A percentile compares a stretch with the other conserved stretches of the same genome.
Conservation (phyloP, 2,888 invertebrate species). For the Napeogenes inachia region DNA sequence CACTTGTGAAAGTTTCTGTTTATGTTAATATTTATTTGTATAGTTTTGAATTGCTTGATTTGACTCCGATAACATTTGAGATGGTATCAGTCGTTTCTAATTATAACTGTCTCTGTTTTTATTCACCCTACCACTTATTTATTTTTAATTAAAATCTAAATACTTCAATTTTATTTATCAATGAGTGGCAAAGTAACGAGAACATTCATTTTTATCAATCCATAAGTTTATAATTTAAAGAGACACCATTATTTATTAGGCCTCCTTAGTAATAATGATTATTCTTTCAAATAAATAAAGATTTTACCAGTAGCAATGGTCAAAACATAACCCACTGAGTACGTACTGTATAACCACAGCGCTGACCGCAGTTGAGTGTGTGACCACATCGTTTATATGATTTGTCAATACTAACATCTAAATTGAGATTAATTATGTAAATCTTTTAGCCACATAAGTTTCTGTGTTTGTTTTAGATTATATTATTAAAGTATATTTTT, state of each 20-base stretch:
- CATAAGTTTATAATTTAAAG: no score
- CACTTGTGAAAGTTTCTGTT: conserved; percentile 31
- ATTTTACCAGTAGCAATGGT: not conserved
- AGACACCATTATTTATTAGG: no score
- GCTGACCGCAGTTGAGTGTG: conserved; percentile 16
- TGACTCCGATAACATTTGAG: conserved; percentile 1
- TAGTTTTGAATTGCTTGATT: conserved; percentile 16
- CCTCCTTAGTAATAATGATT: no score
- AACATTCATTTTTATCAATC: no score
- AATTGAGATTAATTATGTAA: not conserved
- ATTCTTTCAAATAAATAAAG: not conserved
- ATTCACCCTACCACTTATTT: not conserved
- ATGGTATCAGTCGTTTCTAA: conserved; percentile 1
- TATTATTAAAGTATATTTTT: not conserved
- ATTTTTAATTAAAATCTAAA: not conserved
- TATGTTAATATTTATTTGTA: conserved; percentile 27
- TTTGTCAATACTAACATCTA: not conserved
- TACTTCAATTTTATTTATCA: not conserved
- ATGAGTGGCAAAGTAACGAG: not conserved
- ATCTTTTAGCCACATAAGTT: not conserved
- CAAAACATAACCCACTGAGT: not conserved
- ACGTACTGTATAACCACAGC: conserved; percentile 14
- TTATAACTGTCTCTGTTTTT: not conserved
- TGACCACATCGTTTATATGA: conserved; percentile 3
- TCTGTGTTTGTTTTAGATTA: not conserved